Evolutionary conservation across 1,140 invertebrate species (phyloP), one percentile per base, ranked within the genome.

Genomic region (Batillaria attramentaria): DNA sequence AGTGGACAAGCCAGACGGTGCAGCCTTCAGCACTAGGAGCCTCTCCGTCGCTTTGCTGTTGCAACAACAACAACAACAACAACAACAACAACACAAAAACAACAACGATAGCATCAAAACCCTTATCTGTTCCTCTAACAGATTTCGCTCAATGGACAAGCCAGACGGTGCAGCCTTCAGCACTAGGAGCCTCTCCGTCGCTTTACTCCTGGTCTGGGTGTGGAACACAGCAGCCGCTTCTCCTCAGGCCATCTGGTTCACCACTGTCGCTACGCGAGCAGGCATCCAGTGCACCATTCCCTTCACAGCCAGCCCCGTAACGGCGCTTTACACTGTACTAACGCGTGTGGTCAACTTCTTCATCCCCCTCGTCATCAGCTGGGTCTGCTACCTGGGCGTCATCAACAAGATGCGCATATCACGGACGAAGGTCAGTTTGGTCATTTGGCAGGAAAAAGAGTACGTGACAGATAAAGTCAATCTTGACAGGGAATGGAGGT

Each of bases 191-290:
- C 62, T 65, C 5, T 65, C 62, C 28, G 8, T 65, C 4, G 37
- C 62, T 35, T 20, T 65, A 35, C 13, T 33, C 28, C 2, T 20
- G 31, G 8, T 65, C 28, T 65, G 62, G 8, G 31, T 65, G 13
- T 65, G 62, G 62, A 33, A 28, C 2, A 20, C 37, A 5, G 13
- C 28, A 28, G 10, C 4, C 62, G 62, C 62, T 24, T 28, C 31
- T 4, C 62, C 62, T 20, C 20, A 35, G 62, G 62, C 62, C 62
- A 10, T 65, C 62, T 65, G 62, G 62, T 65, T 65, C 62, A 35
- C 33, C 62, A 33, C 62, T 28, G 62, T 65, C 31, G 28, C 28
- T 10, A 50, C 10, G 46, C 46, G 46, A 24, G 62, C 5, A 33
- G 3, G 28, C 62, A 13, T 65, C 8, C 31, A 6, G 62, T 65